Conservation (phyloP, 2,113 vertebrate species). For the Zootoca vivipara region DNA sequence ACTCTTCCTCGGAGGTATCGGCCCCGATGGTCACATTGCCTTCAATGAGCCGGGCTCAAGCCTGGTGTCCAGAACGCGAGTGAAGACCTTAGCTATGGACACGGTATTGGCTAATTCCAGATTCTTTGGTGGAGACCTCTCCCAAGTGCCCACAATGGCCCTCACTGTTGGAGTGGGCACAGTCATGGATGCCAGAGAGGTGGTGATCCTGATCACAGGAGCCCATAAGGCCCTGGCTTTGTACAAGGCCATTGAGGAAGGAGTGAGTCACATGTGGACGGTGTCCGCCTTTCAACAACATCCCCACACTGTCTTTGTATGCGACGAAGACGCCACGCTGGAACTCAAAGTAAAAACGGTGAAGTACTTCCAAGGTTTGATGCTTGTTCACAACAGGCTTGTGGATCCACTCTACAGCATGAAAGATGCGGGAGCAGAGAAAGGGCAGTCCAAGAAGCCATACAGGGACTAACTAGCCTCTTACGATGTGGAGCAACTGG, state of each 20-base stretch:
- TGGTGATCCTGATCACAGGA: slow-evolving; percentile 97
- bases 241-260: slow-evolving; percentile 97
- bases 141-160: slow-evolving; percentile 95
- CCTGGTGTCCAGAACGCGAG: slow-evolving; percentile 90
- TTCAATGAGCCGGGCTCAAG: slow-evolving; percentile 99
- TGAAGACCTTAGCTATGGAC: slow-evolving; percentile 95
- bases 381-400: slow-evolving; percentile 95
- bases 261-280: slow-evolving; percentile 98
- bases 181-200: slow-evolving; percentile 97
- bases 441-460: slow-evolving; percentile 71
- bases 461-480: slow-evolving; percentile 80
- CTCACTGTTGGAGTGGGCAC: slow-evolving; percentile 97
- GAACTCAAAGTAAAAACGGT: slow-evolving; percentile 95
- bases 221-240: slow-evolving; percentile 95
- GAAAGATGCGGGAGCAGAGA: slow-evolving; percentile 67
- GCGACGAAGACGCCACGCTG: slow-evolving; percentile 94
- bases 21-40: slow-evolving; percentile 96
- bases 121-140: slow-evolving; percentile 92
- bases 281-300: slow-evolving; percentile 98
- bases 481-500: neutral
- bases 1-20: slow-evolving; percentile 96
- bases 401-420: slow-evolving; percentile 87
- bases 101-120: slow-evolving; percentile 96
- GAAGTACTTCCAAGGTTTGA: slow-evolving; percentile 96
- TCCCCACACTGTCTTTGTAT: slow-evolving; percentile 89